Base-by-base conservation (phyloP, 2,113 vertebrate genomes). In the Theristicus caerulescens region DNA sequence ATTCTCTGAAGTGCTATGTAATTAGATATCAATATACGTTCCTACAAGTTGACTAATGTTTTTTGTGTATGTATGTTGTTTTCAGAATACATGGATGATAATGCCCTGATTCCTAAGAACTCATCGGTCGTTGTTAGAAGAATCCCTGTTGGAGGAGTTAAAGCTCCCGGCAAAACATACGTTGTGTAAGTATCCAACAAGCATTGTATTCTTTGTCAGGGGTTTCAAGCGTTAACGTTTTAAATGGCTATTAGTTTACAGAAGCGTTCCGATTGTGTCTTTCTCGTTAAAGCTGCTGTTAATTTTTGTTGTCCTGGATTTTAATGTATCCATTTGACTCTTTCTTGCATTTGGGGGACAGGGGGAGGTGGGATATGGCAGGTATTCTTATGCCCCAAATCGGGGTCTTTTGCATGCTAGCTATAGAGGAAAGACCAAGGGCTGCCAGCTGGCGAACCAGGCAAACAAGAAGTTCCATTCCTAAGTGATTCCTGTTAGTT, bases 121-220 rank as follows among this genome's bases (percentile, higher is more conserved):
- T 99, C 99, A 16, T 99, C 99, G 1, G 99, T 99, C 82, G 99
- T 99, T 95, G 98, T 99, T 87, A 98, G 99, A 97, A 99, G 99
- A 94, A 99, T 99, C 95, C 99, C 99, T 34, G 98, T 99, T 94
- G 98, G 98, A 86, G 99, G 99, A 96, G 98, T 98, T 46, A 99
- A 98, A 95, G 98, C 99, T 83, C 98, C 99, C 47, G 98, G 98
- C 98, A 99, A 99, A 98, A 99, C 98, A 72, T 99, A 98, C 44
- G 98, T 99, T 91, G 98, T 98, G 99, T 99, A 96, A 99, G 99
- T 99, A 88, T 70, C 71, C 47, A 10, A 71, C 42, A 76, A 92
- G 59, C 82, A 26, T 49, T 11, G 44, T 72, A n/a, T 15, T 49
- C 31, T 64, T 79, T 46, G 26, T 34, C 57, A 21, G 31, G 34